Evolutionary conservation across 2,113 vertebrate species (phyloP).

Genomic region (Cichladusa arquata): DNA sequence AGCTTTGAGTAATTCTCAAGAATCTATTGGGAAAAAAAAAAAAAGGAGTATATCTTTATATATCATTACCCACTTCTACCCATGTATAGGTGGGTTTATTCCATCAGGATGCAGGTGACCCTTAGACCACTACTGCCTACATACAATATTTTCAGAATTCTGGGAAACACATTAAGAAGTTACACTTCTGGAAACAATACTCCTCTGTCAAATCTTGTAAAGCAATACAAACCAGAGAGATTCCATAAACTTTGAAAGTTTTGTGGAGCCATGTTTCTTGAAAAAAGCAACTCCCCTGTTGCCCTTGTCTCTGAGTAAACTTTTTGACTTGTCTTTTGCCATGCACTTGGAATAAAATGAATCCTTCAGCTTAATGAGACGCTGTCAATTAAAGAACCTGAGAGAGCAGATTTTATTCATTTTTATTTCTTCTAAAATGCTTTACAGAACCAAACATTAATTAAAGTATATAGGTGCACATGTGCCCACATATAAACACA

Average conservation of each 20-base stretch:
- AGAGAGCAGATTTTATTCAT: constrained; percentile 41
- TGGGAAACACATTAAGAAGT: constrained; percentile 60
- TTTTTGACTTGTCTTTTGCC: constrained; percentile 35
- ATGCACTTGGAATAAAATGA: constrained; percentile 41
- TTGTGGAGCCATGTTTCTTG: constrained; percentile 22
- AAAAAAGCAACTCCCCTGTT: constrained; percentile 38
- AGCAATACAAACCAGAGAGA: constrained; percentile 58
- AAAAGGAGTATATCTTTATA: background rate
- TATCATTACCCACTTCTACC: background rate
- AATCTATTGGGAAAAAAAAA: background rate
- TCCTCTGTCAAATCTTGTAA: constrained; percentile 59
- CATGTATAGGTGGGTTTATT: background rate
- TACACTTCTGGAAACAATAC: constrained; percentile 60
- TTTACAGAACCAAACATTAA: constrained; percentile 17
- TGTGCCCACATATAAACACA: background rate
- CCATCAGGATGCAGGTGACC: constrained; percentile 19
- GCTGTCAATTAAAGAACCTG: constrained; percentile 40
- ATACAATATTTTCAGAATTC: constrained; percentile 46
- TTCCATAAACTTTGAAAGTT: constrained; percentile 49
- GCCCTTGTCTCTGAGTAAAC: constrained; percentile 35
- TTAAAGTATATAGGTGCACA: background rate
- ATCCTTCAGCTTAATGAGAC: constrained; percentile 25
- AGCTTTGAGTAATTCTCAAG: background rate
- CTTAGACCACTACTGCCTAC: constrained; percentile 13
- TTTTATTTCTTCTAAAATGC: constrained; percentile 23